Conservation (phyloP, 2,888 invertebrate genomes). For the Drosophila koepferae region DNA sequence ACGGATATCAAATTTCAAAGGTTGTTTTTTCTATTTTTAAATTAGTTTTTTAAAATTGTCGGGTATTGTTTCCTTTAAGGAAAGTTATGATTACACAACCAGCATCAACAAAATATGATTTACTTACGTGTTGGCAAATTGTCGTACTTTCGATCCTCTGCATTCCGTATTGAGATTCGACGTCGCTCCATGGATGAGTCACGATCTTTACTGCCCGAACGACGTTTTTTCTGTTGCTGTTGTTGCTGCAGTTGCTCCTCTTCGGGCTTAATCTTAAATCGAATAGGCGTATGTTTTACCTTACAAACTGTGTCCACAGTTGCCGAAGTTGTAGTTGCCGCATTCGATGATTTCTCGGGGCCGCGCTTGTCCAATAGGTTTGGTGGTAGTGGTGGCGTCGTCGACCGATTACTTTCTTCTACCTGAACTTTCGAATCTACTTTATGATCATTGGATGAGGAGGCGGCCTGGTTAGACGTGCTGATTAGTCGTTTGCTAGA, state of each 20-base stretch:
- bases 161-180: conserved; percentile 85
- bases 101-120: not conserved
- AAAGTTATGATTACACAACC: not conserved
- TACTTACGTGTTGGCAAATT: conserved; percentile 87
- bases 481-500: conserved; percentile 33
- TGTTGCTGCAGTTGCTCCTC: conserved; percentile 44
- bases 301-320: conserved; percentile 50
- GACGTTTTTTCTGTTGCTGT: conserved; percentile 37
- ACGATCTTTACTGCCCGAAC: conserved; percentile 61
- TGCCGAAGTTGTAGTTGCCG: conserved; percentile 11
- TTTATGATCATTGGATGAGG: conserved; percentile 44
- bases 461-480: conserved; percentile 5
- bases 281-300: conserved; percentile 83
- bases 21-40: too few relatives aligned
- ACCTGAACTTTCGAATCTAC: conserved; percentile 33
- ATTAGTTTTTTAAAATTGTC: not conserved
- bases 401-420: conserved; percentile 68
- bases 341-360: conserved; percentile 36
- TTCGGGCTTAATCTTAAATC: conserved; percentile 78
- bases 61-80: not conserved
- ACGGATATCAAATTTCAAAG: not conserved
- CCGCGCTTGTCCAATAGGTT: conserved; percentile 45
- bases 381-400: conserved; percentile 81
- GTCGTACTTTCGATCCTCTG: conserved; percentile 87
- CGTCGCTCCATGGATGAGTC: conserved; percentile 72